Evolutionary conservation across 2,888 invertebrate genomes (phyloP), one percentile per base, ranked within the genome.

Genomic region (Diadromus collaris): DNA sequence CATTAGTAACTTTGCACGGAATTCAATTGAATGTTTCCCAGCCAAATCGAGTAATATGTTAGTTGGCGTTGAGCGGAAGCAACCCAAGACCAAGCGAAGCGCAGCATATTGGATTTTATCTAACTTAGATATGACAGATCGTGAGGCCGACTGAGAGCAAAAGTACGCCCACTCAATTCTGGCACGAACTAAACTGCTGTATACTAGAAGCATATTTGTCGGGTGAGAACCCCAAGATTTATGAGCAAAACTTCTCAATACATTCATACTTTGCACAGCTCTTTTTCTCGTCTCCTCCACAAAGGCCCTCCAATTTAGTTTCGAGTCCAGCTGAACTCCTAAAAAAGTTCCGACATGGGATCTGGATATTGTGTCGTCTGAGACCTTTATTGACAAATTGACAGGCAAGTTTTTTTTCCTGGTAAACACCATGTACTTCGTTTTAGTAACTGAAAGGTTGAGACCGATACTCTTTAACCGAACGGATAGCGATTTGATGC

Each of bases 161-260:
- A 70, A 70, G 16, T 19, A 51, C 3, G 58, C 69, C 69, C 69
- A 70, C n/a, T 70, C 69, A 6, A 58, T 2, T 44, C 27, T 27
- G 6, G 69, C 0, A 0, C 58, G 6, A 2, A 44, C 13, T 2
- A 69, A n/a, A 4, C 58, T 58, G 6, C 29, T 58, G 44, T 58
- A 70, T 3, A 70, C 41, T 21, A 44, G 4, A 0, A 44, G 19
- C 32, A 70, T 29, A 6, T 58, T 70, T 13, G 24, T 21, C 2
- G 69, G 69, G 21, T 69, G 69, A 21, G 69, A 41, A 5, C 44
- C 69, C 58, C 58, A 70, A 1, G 69, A 38, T 3, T 32, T 21
- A 3, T 46, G 41, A 2, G 64, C 34, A 5, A 64, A 9, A 3
- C 21, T 7, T 41, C 44, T 64, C 10, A 64, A 16, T 4, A 64